These are phyloP conservation scores for Bergia sp. DNA, from an alignment of 92 coral and sea anemone genomes.

Conservation along the genomic window DNA sequence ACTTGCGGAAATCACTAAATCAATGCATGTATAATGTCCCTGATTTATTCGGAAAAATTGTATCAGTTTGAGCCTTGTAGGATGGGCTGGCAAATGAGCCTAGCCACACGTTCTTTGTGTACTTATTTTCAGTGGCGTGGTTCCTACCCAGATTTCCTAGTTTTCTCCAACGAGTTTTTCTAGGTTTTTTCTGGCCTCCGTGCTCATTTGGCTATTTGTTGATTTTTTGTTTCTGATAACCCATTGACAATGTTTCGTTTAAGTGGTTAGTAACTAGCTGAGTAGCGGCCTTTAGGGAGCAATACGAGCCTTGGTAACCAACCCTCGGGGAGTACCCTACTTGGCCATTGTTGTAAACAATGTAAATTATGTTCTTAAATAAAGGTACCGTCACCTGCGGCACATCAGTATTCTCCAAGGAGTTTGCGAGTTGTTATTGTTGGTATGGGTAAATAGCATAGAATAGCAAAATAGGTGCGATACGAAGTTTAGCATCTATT, in stretches of 20 bases:
- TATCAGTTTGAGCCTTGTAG: constrained; percentile 12
- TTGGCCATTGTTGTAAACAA: too few species aligned
- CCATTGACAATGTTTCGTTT: too few species aligned
- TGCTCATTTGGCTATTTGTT: not conserved
- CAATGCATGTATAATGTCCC: not conserved
- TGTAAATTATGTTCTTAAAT: too few species aligned
- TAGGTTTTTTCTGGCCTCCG: too few species aligned
- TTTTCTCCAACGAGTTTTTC: not conserved
- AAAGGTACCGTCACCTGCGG: constrained; percentile 18
- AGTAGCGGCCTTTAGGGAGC: too few species aligned
- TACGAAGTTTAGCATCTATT: too few species aligned
- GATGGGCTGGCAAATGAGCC: constrained; percentile 19
- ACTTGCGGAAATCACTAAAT: not conserved
- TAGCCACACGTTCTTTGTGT: not conserved
- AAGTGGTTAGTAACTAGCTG: too few species aligned
- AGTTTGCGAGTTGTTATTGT: constrained; percentile 10
- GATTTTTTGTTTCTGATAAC: not conserved
- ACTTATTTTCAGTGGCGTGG: not conserved
- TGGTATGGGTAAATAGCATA: constrained; percentile 23
- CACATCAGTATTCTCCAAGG: constrained; percentile 27
- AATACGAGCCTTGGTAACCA: too few species aligned
- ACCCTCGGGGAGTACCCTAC: too few species aligned
- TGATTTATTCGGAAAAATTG: too few species aligned
- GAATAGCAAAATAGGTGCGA: too few species aligned
- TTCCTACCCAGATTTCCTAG: constrained; percentile 29